These are phyloP conservation scores for Sinocyclocheilus anshuiensis DNA, from an alignment of 2,113 vertebrate species.

Conservation along the genomic window DNA sequence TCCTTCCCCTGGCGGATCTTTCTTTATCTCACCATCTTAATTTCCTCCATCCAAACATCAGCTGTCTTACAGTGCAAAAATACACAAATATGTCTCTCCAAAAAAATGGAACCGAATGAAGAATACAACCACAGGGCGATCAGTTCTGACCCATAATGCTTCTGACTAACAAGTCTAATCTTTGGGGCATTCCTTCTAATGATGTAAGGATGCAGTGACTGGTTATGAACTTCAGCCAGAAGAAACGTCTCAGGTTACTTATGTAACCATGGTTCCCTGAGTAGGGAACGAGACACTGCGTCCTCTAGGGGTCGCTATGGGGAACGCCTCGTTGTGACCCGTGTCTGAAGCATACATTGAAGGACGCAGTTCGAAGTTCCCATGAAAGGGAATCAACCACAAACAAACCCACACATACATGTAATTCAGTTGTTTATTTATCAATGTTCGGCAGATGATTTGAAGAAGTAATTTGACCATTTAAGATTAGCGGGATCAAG, in stretches of 20 bases:
- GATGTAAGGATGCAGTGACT: constrained; percentile 31
- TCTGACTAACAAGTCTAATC: constrained; percentile 32
- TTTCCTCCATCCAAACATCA: constrained; percentile 54
- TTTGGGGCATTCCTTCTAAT: constrained; percentile 29
- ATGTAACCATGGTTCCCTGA: too few species aligned
- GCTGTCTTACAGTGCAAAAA: constrained; percentile 52
- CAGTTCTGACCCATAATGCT: constrained; percentile 28
- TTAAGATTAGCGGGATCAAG: background rate
- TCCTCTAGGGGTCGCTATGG: too few species aligned
- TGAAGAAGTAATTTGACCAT: constrained; percentile 7
- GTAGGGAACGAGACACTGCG: too few species aligned
- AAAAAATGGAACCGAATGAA: constrained; percentile 25
- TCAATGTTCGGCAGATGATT: background rate
- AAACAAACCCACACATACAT: constrained; percentile 15
- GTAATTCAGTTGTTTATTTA: constrained; percentile 35
- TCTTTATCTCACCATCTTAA: constrained; percentile 47
- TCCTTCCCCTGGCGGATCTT: constrained; percentile 36
- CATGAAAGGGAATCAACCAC: too few species aligned
- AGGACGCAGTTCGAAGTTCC: too few species aligned
- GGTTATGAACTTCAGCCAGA: background rate
- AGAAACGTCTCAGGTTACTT: too few species aligned
- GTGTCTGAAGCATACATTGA: too few species aligned
- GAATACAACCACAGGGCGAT: constrained; percentile 44
- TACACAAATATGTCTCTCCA: constrained; percentile 49
- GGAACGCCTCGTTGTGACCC: too few species aligned